phyloP scores from a whole-genome alignment of 2,113 vertebrate species.

The Daboia siamensis region DNA sequence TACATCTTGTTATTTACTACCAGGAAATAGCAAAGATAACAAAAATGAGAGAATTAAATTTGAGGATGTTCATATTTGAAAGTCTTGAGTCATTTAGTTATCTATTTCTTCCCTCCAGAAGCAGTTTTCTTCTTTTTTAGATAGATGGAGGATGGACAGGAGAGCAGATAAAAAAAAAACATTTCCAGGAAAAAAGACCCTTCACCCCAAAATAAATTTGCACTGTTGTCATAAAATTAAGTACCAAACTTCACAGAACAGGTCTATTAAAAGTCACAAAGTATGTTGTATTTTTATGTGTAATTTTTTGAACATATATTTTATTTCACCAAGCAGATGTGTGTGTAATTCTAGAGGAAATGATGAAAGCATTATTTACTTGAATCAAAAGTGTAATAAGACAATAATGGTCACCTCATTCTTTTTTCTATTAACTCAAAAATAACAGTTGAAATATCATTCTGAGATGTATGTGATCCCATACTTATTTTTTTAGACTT shows the following conservation, averaged over 20 bases:
- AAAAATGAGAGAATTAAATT: not conserved
- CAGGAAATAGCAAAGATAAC: not conserved
- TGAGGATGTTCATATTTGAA: not conserved
- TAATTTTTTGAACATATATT: constrained; percentile 4
- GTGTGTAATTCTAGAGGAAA: not conserved
- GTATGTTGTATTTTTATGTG: not conserved
- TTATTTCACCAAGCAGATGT: not conserved
- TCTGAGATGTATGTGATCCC: not conserved
- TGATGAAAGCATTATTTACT: not conserved
- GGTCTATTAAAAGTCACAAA: constrained; percentile 10
- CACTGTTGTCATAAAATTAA: not conserved
- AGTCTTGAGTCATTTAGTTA: not conserved
- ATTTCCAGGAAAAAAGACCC: not conserved
- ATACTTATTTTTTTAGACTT: not conserved
- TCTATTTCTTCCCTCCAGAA: not conserved
- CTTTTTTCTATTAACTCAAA: not conserved
- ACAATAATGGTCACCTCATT: not conserved
- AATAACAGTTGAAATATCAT: not conserved
- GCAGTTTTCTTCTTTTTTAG: not conserved
- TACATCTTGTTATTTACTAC: not conserved
- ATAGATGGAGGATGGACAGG: not conserved
- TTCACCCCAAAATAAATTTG: not conserved
- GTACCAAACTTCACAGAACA: not conserved
- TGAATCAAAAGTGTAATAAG: not conserved
- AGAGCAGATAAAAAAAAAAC: not conserved